phyloP scores from a whole-genome alignment of 2,888 invertebrate species.

The Formica aserva region DNA sequence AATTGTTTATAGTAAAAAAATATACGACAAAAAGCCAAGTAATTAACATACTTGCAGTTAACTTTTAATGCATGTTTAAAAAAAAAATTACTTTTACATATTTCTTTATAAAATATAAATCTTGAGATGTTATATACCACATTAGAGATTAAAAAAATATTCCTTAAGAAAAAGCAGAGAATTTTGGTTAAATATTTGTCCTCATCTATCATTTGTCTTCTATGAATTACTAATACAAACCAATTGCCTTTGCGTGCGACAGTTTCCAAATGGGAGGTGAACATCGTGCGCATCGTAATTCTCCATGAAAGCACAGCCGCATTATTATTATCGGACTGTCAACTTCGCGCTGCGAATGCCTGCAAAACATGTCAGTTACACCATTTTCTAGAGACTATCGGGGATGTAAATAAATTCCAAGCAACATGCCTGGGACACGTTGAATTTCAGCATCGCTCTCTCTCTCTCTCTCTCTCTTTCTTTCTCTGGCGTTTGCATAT shows the following conservation, averaged over 20 bases:
- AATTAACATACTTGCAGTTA: neutral
- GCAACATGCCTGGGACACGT: neutral
- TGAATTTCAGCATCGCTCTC: neutral
- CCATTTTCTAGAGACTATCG: slow-evolving; percentile 50
- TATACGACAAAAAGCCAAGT: too few relatives aligned
- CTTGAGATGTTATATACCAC: neutral
- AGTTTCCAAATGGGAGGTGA: slow-evolving; percentile 63
- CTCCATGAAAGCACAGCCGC: slow-evolving; percentile 58
- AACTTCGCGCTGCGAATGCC: slow-evolving; percentile 53
- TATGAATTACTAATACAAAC: slow-evolving; percentile 65
- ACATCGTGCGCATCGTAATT: slow-evolving; percentile 67
- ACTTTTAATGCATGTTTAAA: neutral
- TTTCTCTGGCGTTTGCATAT: neutral
- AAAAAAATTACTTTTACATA: neutral
- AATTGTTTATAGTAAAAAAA: too few relatives aligned
- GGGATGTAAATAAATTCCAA: slow-evolving; percentile 54
- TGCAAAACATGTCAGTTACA: slow-evolving; percentile 69
- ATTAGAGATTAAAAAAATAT: neutral
- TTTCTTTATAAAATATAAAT: neutral
- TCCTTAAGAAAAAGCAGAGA: neutral
- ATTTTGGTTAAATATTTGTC: slow-evolving; percentile 52
- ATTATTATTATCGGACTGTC: slow-evolving; percentile 69
- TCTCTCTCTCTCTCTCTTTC: neutral
- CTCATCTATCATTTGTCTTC: slow-evolving; percentile 65
- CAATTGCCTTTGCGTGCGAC: slow-evolving; percentile 68